Evolutionary conservation across 2,113 vertebrate genomes (phyloP), one percentile per base, ranked within the genome.

Genomic region (Halcyon senegalensis): DNA sequence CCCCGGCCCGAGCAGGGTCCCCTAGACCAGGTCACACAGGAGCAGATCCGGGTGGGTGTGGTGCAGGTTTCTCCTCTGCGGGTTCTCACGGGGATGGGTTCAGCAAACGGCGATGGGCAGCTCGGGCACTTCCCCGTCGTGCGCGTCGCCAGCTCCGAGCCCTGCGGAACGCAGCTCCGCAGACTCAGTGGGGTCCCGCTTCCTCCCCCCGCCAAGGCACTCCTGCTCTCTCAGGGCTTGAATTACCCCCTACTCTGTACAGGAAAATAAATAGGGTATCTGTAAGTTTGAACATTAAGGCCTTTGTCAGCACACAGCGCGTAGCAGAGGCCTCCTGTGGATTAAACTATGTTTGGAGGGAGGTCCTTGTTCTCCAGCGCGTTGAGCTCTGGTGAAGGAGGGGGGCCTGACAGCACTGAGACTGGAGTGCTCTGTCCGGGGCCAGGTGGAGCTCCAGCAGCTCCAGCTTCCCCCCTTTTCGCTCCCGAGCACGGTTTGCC

Each of bases 291-390:
- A 86, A 93, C 94, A 93, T 95, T 90, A 72, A 72, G 78, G 93
- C 63, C 87, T 96, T 94, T 97, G 92, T 97, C 76, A 94, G 48
- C 77, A 80, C 85, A 15, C 84, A 44, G 94, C 1, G 2, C 90
- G 95, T 1, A 50, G 93, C 74, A 43, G 87, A 67, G 92, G 89
- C 90, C 89, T 95, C 84, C 94, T 87, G 95, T 83, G 89, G 67
- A n/a, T 67, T 8, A 24, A 80, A 10, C 69, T 56, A 1, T 50
- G 59, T 86, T 48, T 64, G 68, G 72, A 44, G 89, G 94, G 76
- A 77, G 80, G 82, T 70, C 51, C 68, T 62, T 46, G 48, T 81
- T 79, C 5, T 21, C 1, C 78, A 41, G 86, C 1, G 73, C 83
- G 4, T 21, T 7, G 93, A 8, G 84, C 0, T 18, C 66, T 85